phyloP scores from a whole-genome alignment of 2,797 vertebrate species.

The Hoplostethus atlanticus region DNA sequence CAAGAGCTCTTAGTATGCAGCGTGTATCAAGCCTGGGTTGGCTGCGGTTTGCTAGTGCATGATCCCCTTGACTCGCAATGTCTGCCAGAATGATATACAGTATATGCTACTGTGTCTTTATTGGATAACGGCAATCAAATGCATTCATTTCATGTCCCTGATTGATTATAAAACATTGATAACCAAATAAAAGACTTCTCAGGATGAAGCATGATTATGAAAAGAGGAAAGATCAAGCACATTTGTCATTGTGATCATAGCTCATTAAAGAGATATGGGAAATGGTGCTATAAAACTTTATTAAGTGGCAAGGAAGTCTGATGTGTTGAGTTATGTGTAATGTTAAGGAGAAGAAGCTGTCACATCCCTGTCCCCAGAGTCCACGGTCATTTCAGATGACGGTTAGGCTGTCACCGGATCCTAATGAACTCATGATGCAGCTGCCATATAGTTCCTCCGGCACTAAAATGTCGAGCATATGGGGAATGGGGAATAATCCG shows the following conservation, averaged over 20 bases:
- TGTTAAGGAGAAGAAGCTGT: constrained; percentile 48
- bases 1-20: constrained; percentile 62
- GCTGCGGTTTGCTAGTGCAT: constrained; percentile 57
- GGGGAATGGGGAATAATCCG: constrained; percentile 18
- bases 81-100: constrained; percentile 68
- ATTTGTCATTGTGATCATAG: constrained; percentile 68
- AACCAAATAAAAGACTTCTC: constrained; percentile 78
- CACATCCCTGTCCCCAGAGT: constrained; percentile 51
- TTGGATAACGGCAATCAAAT: constrained; percentile 71
- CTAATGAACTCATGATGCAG: constrained; percentile 55
- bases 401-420: constrained; percentile 35
- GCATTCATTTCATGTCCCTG: constrained; percentile 70
- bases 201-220: constrained; percentile 64
- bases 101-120: constrained; percentile 50
- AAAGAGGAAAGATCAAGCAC: constrained; percentile 72
- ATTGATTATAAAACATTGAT: constrained; percentile 81
- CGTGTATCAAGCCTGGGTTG: constrained; percentile 43
- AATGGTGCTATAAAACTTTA: constrained; percentile 77
- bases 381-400: constrained; percentile 39
- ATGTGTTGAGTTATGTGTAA: constrained; percentile 70
- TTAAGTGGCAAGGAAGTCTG: constrained; percentile 74
- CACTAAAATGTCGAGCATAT: constrained; percentile 23
- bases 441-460: constrained; percentile 26
- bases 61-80: constrained; percentile 63
- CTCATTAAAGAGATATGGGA: constrained; percentile 67